phyloP scores from a whole-genome alignment of 2,888 invertebrate species.

The Catocala sponsa region DNA sequence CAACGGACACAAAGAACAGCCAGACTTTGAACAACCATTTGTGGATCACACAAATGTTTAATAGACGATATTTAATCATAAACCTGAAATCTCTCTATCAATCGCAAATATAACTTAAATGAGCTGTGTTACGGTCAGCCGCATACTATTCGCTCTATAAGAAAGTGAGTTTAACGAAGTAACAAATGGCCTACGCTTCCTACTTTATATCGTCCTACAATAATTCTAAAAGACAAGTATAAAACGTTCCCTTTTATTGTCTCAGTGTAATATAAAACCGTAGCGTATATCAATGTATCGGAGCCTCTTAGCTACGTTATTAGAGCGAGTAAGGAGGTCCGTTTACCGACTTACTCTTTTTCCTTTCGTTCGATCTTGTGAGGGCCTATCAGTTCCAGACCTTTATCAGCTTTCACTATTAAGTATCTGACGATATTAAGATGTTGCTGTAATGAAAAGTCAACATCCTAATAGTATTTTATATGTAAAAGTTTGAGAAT shows the following conservation, averaged over 20 bases:
- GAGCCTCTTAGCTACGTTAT: conserved; percentile 4
- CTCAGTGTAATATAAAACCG: conserved; percentile 13
- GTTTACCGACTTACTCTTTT: neutral
- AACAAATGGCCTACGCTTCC: neutral
- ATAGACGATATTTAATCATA: too few relatives aligned
- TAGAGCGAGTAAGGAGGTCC: neutral
- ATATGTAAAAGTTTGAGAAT: too few relatives aligned
- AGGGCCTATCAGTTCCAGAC: neutral
- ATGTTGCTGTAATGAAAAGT: neutral
- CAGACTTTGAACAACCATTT: too few relatives aligned
- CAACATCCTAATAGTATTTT: too few relatives aligned
- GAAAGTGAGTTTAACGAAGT: neutral
- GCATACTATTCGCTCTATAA: neutral
- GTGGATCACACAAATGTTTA: too few relatives aligned
- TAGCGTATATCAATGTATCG: conserved; percentile 6
- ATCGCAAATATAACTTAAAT: too few relatives aligned
- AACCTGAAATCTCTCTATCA: too few relatives aligned
- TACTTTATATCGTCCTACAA: neutral
- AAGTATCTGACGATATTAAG: neutral
- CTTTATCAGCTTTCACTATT: conserved; percentile 5
- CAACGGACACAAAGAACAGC: too few relatives aligned
- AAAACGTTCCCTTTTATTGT: conserved; percentile 16
- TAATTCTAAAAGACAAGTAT: conserved; percentile 11
- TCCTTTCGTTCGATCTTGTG: neutral
- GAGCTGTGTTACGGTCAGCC: too few relatives aligned